These are phyloP conservation scores for Geotrypetes seraphini DNA, from an alignment of 2,797 vertebrate species.

Conservation along the genomic window DNA sequence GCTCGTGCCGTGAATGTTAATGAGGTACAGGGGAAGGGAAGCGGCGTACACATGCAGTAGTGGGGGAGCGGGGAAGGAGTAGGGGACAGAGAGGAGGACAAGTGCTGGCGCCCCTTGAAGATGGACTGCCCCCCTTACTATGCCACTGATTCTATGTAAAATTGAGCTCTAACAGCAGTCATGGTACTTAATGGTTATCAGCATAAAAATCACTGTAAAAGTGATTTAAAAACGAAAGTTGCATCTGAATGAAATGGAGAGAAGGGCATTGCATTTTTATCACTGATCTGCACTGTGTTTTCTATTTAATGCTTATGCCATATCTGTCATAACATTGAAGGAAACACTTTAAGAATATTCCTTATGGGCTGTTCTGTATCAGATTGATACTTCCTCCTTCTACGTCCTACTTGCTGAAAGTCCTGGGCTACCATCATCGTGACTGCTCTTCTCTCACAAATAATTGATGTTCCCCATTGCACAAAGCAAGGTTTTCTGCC, in stretches of 20 bases:
- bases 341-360: slow-evolving; percentile 37
- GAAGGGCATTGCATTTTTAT: neutral
- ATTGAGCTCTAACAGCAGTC: too few species aligned
- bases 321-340: slow-evolving; percentile 31
- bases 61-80: too few species aligned
- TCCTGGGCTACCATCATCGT: slow-evolving; percentile 41
- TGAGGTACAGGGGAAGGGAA: too few species aligned
- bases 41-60: too few species aligned
- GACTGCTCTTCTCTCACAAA: slow-evolving; percentile 53
- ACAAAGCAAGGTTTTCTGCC: slow-evolving; percentile 51
- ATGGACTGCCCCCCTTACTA: too few species aligned
- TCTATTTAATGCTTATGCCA: slow-evolving; percentile 2
- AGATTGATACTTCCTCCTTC: slow-evolving; percentile 47
- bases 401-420: slow-evolving; percentile 45
- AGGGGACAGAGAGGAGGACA: too few species aligned
- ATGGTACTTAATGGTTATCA: slow-evolving; percentile 19
- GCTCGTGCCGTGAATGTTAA: too few species aligned
- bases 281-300: slow-evolving; percentile 23
- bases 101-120: too few species aligned
- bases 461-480: slow-evolving; percentile 56
- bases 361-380: slow-evolving; percentile 43
- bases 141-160: too few species aligned
- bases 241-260: neutral
- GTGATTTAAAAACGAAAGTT: slow-evolving; percentile 16
- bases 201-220: slow-evolving; percentile 18